A percentile compares a stretch with the other conserved stretches of the same genome.
Conservation (phyloP, 92 coral and sea anemone species). For the Nematostella vectensis region DNA sequence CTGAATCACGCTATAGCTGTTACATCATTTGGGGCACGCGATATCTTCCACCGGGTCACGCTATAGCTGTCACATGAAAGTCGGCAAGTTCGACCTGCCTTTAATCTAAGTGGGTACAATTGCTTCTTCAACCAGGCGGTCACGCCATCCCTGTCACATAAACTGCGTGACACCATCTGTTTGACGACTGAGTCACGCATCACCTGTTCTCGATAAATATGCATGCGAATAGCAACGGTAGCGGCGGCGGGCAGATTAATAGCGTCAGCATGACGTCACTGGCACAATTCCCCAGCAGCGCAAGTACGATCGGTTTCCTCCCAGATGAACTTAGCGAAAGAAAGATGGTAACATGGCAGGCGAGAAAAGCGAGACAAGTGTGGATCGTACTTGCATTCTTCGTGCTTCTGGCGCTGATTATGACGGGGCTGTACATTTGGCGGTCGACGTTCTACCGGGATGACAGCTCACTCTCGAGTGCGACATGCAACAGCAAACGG, state of each 20-base stretch:
- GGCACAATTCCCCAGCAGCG: slow-evolving; percentile 23
- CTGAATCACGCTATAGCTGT: no score
- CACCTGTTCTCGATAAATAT: no score
- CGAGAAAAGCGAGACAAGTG: slow-evolving; percentile 42
- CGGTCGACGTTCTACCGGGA: slow-evolving; percentile 31
- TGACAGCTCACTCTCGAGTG: not conserved
- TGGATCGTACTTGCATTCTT: slow-evolving; percentile 47
- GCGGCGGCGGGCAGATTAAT: slow-evolving; percentile 3
- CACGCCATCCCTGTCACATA: no score
- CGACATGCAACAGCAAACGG: slow-evolving; percentile 13
- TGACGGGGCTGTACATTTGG: slow-evolving; percentile 87
- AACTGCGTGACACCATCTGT: no score
- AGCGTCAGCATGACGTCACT: slow-evolving; percentile 52
- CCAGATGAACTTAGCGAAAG: slow-evolving; percentile 39
- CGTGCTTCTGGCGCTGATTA: slow-evolving; percentile 52
- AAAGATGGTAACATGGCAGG: slow-evolving; percentile 62
- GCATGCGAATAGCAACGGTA: no score
- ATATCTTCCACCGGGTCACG: no score
- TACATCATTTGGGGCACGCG: no score
- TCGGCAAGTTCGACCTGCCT: no score
- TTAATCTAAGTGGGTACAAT: no score
- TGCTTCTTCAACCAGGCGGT: no score
- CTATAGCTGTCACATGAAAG: no score
- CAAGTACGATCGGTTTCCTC: slow-evolving; percentile 32
- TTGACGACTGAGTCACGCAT: no score